phyloP scores from a whole-genome alignment of 2,888 invertebrate species.

The Metopia argyrocephala region DNA sequence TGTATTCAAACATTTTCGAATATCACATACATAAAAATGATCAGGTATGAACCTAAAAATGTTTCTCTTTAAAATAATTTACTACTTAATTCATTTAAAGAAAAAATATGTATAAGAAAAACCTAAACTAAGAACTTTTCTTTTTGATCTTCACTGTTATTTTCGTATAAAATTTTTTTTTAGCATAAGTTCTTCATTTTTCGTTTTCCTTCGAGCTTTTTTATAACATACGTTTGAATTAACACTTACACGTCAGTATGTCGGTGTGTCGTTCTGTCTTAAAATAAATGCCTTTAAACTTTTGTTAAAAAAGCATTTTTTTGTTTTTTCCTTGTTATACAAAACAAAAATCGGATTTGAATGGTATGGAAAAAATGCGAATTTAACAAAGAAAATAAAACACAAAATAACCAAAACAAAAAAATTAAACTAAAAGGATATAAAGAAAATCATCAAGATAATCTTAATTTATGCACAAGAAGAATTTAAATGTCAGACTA shows the following conservation, averaged over 20 bases:
- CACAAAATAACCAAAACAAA: not conserved
- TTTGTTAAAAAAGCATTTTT: conserved; percentile 50
- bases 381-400: conserved; percentile 17
- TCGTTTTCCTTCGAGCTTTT: not conserved
- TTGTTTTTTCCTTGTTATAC: conserved; percentile 16
- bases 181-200: not conserved
- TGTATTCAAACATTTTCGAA: no score
- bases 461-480: conserved; percentile 63
- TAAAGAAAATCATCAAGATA: conserved; percentile 58
- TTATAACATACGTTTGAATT: conserved; percentile 16
- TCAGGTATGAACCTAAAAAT: no score
- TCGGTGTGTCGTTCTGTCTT: conserved; percentile 9
- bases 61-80: no score
- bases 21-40: no score
- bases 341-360: not conserved
- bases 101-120: no score
- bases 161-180: conserved; percentile 8
- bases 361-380: conserved; percentile 22
- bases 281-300: conserved; percentile 52
- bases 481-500: conserved; percentile 64
- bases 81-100: no score
- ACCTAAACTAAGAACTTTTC: no score
- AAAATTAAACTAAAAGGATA: no score
- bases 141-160: conserved; percentile 14
- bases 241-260: not conserved